These are phyloP conservation scores for Calameuta pallipes DNA, from an alignment of 2,888 invertebrate species.

Conservation along the genomic window DNA sequence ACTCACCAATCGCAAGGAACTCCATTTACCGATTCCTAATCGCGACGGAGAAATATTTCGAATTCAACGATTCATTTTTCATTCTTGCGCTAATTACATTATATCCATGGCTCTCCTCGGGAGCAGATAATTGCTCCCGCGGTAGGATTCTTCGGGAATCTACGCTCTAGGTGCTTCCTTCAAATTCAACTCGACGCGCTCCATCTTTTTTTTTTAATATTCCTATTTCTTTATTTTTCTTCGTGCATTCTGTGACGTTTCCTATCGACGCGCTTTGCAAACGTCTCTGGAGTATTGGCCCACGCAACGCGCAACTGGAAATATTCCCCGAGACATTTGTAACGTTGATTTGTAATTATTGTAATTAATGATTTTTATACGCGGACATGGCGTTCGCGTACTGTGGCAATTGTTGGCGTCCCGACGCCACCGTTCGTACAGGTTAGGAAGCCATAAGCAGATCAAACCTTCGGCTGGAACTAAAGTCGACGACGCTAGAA, in stretches of 20 bases:
- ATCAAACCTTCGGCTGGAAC: constrained; percentile 8
- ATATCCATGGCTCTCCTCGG: no score
- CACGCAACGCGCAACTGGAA: constrained; percentile 15
- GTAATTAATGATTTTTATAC: constrained; percentile 42
- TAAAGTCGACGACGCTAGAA: no score
- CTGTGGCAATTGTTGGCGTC: not conserved
- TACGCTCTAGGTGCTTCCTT: no score
- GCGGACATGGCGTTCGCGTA: not conserved
- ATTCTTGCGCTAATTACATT: no score
- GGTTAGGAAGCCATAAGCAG: constrained; percentile 35
- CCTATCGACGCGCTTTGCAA: constrained; percentile 50
- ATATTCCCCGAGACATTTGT: constrained; percentile 61
- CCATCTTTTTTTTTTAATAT: no score
- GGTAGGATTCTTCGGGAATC: no score
- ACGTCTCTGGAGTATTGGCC: constrained; percentile 57
- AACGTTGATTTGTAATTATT: constrained; percentile 58
- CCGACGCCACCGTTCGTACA: not conserved
- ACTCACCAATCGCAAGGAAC: no score
- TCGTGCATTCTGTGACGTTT: not conserved
- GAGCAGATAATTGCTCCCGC: no score
- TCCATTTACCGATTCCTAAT: no score
- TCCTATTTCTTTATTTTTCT: not conserved
- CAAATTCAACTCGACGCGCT: no score
- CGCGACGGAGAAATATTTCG: no score
- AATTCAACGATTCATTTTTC: no score